Evolutionary conservation across 2,113 vertebrate genomes (phyloP).

Genomic region (Colius striatus): DNA sequence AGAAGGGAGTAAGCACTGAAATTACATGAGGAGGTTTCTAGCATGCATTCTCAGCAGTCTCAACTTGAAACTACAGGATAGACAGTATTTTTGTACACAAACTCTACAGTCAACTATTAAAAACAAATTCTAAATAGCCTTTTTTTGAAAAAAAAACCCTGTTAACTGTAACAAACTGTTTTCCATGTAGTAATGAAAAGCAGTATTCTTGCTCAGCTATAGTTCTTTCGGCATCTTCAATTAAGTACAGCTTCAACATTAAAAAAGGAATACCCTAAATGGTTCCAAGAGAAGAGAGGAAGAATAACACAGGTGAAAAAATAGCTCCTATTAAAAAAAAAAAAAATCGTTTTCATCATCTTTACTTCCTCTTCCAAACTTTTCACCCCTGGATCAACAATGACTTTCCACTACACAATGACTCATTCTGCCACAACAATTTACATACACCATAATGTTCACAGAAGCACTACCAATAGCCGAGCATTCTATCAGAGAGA

Average conservation of each 20-base stretch:
- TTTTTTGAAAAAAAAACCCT: background rate
- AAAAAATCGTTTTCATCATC: background rate
- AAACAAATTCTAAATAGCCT: background rate
- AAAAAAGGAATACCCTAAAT: background rate
- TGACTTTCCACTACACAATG: background rate
- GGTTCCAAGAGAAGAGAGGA: background rate
- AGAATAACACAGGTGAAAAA: background rate
- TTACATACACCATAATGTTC: background rate
- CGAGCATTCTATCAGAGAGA: background rate
- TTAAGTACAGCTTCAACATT: background rate
- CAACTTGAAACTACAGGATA: background rate
- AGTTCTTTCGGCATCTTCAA: background rate
- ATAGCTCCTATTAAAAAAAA: background rate
- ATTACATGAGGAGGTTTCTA: background rate
- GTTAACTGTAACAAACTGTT: background rate
- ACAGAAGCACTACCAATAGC: background rate
- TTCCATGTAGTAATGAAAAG: background rate
- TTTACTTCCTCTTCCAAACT: conserved; percentile 13
- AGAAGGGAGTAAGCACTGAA: background rate
- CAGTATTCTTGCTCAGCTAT: background rate
- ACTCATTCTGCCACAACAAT: background rate
- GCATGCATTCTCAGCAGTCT: background rate
- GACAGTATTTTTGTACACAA: background rate
- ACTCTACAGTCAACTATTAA: background rate
- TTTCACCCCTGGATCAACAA: conserved; percentile 34